Evolutionary conservation across 2,113 vertebrate species (phyloP).

Genomic region (Chlamydotis undulata): DNA sequence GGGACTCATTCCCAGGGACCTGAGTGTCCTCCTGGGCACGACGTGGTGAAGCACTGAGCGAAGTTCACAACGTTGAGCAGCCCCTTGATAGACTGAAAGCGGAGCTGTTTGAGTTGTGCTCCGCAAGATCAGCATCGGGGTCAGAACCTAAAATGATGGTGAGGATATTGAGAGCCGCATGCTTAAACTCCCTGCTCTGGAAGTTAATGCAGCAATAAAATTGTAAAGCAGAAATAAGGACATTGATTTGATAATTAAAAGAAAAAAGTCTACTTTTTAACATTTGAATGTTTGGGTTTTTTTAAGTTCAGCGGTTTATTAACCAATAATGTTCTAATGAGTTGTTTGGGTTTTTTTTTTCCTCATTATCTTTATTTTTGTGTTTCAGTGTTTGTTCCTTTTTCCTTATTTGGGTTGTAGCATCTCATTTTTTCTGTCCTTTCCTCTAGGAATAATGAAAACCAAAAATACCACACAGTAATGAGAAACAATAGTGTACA

Average conservation of each 20-base stretch:
- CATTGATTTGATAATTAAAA: neutral
- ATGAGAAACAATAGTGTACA: slow-evolving; percentile 52
- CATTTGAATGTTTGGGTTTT: fast-evolving
- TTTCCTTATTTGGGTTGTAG: slow-evolving; percentile 51
- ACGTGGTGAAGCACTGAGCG: neutral
- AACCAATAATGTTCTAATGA: neutral
- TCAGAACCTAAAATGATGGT: neutral
- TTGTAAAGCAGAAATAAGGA: neutral
- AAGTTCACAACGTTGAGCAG: neutral
- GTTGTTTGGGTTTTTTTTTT: neutral
- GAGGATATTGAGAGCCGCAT: neutral
- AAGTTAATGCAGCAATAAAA: neutral
- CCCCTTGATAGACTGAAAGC: fast-evolving
- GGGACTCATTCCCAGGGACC: neutral
- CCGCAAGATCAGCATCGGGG: neutral
- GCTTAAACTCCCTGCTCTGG: slow-evolving; percentile 23
- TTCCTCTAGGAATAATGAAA: slow-evolving; percentile 58
- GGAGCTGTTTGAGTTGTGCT: neutral
- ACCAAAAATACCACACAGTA: slow-evolving; percentile 63
- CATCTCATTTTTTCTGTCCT: slow-evolving; percentile 59
- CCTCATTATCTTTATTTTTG: neutral
- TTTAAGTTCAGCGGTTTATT: neutral
- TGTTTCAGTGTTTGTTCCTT: slow-evolving; percentile 12
- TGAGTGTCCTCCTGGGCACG: neutral
- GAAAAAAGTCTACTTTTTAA: neutral